A percentile compares a stretch with the other conserved stretches of the same genome.
These are phyloP conservation scores for Poecilia wingei DNA, from an alignment of 2,797 vertebrate species.

Conservation along the genomic window DNA sequence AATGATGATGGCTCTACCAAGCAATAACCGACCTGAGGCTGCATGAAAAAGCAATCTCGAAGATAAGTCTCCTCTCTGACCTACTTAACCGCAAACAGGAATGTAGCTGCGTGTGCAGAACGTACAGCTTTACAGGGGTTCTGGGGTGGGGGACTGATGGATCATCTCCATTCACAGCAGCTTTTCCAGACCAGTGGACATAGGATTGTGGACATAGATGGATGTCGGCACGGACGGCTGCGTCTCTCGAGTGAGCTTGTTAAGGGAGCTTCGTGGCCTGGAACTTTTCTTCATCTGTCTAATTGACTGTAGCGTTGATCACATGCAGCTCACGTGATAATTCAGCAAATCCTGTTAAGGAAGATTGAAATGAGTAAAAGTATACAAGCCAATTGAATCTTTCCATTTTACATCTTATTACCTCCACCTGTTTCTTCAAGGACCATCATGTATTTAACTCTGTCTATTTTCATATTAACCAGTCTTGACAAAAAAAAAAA, in stretches of 20 bases:
- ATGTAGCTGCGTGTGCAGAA: slow-evolving; percentile 75
- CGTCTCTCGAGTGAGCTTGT: slow-evolving; percentile 54
- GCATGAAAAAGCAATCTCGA: slow-evolving; percentile 44
- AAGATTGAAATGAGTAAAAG: neutral
- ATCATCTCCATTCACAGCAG: slow-evolving; percentile 75
- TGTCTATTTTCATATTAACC: neutral
- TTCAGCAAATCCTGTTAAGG: slow-evolving; percentile 30
- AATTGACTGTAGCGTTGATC: slow-evolving; percentile 51
- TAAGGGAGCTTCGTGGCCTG: slow-evolving; percentile 47
- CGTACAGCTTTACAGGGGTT: slow-evolving; percentile 70
- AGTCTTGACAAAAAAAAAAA: neutral
- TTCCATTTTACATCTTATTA: neutral
- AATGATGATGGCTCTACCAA: slow-evolving; percentile 17
- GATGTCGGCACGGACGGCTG: slow-evolving; percentile 65
- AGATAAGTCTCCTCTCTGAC: slow-evolving; percentile 71
- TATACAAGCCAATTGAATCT: neutral
- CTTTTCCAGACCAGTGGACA: slow-evolving; percentile 73
- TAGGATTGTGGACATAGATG: slow-evolving; percentile 58
- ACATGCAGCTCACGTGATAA: slow-evolving; percentile 43
- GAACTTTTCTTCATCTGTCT: slow-evolving; percentile 49
- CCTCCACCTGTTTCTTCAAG: neutral
- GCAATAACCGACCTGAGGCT: slow-evolving; percentile 43
- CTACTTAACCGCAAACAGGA: slow-evolving; percentile 68
- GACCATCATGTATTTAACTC: neutral
- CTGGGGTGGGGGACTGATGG: slow-evolving; percentile 40